Conservation (phyloP, 2,113 vertebrate genomes). For the Oenanthe melanoleuca region DNA sequence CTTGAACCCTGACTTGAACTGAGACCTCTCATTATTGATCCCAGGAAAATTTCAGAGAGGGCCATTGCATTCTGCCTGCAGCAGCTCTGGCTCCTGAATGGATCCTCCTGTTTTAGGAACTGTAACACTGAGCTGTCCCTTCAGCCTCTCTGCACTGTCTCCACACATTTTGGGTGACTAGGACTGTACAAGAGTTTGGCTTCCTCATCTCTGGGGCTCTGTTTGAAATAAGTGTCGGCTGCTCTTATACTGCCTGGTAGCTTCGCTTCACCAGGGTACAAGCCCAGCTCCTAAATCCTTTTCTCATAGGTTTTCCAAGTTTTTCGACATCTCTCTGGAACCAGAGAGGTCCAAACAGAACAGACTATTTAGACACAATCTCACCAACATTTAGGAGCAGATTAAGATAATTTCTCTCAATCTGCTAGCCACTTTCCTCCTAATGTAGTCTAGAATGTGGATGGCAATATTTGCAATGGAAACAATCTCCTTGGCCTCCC, state of each 20-base stretch:
- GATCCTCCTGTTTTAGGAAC: not conserved
- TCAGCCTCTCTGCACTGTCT: not conserved
- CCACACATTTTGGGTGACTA: not conserved
- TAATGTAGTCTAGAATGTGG: not conserved
- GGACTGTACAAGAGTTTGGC: not conserved
- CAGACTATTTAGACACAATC: not conserved
- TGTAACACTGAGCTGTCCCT: not conserved
- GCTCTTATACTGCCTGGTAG: not conserved
- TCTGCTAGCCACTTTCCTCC: not conserved
- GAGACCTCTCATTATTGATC: slow-evolving; percentile 40
- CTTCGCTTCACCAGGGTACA: not conserved
- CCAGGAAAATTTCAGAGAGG: not conserved
- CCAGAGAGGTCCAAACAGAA: not conserved
- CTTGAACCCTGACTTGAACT: slow-evolving; percentile 50
- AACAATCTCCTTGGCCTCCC: not conserved
- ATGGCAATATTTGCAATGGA: not conserved
- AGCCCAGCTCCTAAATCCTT: not conserved
- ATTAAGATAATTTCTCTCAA: not conserved
- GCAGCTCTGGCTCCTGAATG: not conserved
- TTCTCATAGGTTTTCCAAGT: not conserved
- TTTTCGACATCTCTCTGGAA: not conserved
- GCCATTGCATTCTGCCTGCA: not conserved
- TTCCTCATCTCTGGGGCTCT: not conserved
- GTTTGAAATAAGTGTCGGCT: not conserved
- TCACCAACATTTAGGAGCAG: not conserved